Conservation (phyloP, 2,888 invertebrate genomes). For the Polymixis lichenea region DNA sequence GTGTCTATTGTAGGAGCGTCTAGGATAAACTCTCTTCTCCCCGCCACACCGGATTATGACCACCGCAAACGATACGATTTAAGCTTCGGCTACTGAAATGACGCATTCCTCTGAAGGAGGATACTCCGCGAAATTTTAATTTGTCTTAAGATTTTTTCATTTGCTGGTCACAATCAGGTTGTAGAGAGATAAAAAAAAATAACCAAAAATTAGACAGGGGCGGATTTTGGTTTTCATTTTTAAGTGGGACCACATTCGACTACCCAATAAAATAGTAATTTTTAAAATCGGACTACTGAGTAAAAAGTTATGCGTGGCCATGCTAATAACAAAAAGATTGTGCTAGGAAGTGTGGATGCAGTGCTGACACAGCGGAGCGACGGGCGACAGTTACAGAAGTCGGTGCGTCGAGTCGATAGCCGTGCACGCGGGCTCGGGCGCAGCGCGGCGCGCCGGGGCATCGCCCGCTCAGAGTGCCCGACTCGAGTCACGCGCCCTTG, state of each 20-base stretch:
- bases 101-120: neutral
- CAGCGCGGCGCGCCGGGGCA: slow-evolving; percentile 51
- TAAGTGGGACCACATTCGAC: too few relatives aligned
- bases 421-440: slow-evolving; percentile 21
- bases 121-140: too few relatives aligned
- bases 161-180: too few relatives aligned
- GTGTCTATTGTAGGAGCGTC: neutral
- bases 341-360: neutral
- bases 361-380: slow-evolving; percentile 19
- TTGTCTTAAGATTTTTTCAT: too few relatives aligned
- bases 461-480: slow-evolving; percentile 33
- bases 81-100: neutral
- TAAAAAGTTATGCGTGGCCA: too few relatives aligned
- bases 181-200: too few relatives aligned
- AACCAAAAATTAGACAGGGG: too few relatives aligned
- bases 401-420: slow-evolving; percentile 23
- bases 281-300: too few relatives aligned
- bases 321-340: too few relatives aligned
- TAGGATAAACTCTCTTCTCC: too few relatives aligned
- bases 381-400: neutral
- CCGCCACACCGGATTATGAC: neutral
- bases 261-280: too few relatives aligned
- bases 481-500: slow-evolving; percentile 7
- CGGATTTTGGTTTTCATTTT: too few relatives aligned
- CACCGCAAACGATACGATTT: neutral